A percentile compares a stretch with the other conserved stretches of the same genome.
Conservation (phyloP, 2,888 invertebrate genomes). For the Drosophila melanosoma region DNA sequence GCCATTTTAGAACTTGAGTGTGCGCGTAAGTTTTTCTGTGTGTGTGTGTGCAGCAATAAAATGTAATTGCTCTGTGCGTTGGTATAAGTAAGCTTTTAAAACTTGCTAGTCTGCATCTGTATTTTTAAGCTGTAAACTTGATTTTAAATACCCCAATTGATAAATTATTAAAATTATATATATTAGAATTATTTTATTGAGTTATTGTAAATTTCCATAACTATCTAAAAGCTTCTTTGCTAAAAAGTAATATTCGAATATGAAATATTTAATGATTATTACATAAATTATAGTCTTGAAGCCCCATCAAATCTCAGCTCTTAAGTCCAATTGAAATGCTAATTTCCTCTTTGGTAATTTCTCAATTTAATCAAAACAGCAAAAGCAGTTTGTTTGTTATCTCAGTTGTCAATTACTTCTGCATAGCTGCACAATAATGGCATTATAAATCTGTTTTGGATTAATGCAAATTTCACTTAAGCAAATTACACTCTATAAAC, state of each 20-base stretch:
- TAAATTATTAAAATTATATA: neutral
- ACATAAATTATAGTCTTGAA: neutral
- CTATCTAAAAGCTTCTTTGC: neutral
- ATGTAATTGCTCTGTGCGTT: conserved; percentile 43
- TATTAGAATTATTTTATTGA: neutral
- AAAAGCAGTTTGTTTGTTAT: conserved; percentile 61
- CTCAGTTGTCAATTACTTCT: conserved; percentile 55
- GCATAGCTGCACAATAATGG: conserved; percentile 58
- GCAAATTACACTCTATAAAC: conserved; percentile 70
- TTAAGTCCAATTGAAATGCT: conserved; percentile 9
- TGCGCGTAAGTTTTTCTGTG: neutral
- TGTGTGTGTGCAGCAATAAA: conserved; percentile 34
- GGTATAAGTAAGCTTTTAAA: conserved; percentile 38
- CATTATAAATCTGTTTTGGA: conserved; percentile 45
- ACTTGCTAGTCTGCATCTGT: conserved; percentile 6
- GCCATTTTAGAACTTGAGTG: conserved; percentile 39
- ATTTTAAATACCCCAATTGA: neutral
- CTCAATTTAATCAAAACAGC: conserved; percentile 17
- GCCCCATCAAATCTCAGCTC: neutral
- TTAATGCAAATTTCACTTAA: conserved; percentile 79
- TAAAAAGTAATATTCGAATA: neutral
- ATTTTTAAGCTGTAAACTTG: neutral
- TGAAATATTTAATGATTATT: neutral
- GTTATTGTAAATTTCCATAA: neutral
- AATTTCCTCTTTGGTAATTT: conserved; percentile 27